phyloP scores from a whole-genome alignment of 2,888 invertebrate species.

The Orthosia gothica region DNA sequence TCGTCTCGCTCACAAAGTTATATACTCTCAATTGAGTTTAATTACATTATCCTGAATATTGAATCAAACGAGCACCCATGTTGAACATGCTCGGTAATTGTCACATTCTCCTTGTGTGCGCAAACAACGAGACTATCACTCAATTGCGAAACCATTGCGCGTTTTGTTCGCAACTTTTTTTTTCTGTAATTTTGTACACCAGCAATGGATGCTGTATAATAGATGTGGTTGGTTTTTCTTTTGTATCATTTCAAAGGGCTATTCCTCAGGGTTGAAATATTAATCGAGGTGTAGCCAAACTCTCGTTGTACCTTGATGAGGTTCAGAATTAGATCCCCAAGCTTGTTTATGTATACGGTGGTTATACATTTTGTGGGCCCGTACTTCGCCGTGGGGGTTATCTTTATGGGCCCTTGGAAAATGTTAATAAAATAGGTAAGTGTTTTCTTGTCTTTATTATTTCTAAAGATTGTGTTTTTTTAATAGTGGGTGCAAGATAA shows the following conservation, averaged over 20 bases:
- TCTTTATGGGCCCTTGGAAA: conserved; percentile 31
- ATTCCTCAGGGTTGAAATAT: conserved; percentile 71
- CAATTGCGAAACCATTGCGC: conserved; percentile 27
- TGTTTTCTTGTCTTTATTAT: conserved; percentile 9
- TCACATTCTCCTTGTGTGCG: conserved; percentile 10
- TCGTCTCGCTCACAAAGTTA: conserved; percentile 3
- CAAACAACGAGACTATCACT: background rate
- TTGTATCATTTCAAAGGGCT: conserved; percentile 54
- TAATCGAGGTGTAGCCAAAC: conserved; percentile 68
- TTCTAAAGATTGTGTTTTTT: background rate
- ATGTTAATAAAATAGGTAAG: conserved; percentile 2
- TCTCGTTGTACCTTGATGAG: conserved; percentile 71
- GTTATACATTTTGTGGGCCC: conserved; percentile 56
- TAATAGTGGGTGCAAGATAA: background rate
- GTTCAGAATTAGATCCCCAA: conserved; percentile 73
- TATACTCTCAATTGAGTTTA: conserved; percentile 58
- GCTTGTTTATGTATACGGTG: conserved; percentile 72
- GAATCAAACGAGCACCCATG: conserved; percentile 54
- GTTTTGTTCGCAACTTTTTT: background rate
- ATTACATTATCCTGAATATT: conserved; percentile 64
- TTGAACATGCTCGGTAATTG: conserved; percentile 41
- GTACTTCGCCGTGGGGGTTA: conserved; percentile 6
- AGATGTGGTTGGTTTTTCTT: conserved; percentile 10
- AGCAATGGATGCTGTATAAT: conserved; percentile 30
- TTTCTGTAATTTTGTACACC: background rate